These are phyloP conservation scores for Leucoraja erinaceus DNA, from an alignment of 2,113 vertebrate genomes.

Conservation along the genomic window DNA sequence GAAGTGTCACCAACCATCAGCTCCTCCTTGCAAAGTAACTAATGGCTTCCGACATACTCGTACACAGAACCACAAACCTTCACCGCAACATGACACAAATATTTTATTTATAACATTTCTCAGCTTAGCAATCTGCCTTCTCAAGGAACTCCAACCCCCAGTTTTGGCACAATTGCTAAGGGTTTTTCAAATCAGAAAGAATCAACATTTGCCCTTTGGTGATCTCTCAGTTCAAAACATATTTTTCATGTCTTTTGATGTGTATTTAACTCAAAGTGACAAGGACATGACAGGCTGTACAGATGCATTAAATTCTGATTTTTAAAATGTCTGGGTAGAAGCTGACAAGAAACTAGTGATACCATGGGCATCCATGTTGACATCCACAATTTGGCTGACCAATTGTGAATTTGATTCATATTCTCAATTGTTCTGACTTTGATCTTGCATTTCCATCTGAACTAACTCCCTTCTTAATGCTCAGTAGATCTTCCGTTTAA, in stretches of 20 bases:
- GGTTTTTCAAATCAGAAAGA: neutral
- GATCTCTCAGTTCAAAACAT: neutral
- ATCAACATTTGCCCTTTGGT: neutral
- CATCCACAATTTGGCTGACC: neutral
- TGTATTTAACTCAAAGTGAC: conserved; percentile 23
- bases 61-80: neutral
- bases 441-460: neutral
- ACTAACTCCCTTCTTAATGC: too few relatives aligned
- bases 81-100: too few relatives aligned
- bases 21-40: neutral
- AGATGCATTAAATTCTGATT: neutral
- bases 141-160: neutral
- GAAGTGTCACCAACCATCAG: conserved; percentile 14
- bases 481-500: neutral
- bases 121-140: neutral
- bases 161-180: neutral
- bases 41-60: neutral
- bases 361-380: neutral
- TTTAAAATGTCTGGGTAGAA: neutral
- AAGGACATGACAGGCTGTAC: neutral
- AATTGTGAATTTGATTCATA: neutral
- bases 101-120: neutral
- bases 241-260: neutral
- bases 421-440: neutral
- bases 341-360: neutral